These are phyloP conservation scores for Pipistrellus pipistrellus DNA, from an alignment of 2,797 vertebrate species.

Conservation along the genomic window DNA sequence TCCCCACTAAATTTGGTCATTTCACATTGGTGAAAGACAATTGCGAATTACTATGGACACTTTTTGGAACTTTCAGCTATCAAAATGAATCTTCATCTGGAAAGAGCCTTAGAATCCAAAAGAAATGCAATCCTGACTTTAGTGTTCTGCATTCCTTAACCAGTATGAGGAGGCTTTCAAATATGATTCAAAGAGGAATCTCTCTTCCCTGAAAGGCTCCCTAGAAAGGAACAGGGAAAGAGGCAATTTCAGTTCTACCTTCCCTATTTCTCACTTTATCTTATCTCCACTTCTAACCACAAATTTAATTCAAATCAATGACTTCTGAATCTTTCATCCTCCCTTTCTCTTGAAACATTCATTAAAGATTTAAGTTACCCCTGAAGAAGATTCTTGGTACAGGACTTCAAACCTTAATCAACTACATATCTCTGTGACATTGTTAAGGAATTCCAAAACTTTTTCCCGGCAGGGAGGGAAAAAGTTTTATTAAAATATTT, in stretches of 20 bases:
- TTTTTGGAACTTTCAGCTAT: conserved; percentile 2
- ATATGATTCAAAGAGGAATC: neutral
- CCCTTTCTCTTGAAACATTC: neutral
- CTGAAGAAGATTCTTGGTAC: neutral
- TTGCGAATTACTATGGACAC: neutral
- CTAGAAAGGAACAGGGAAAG: neutral
- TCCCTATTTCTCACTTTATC: neutral
- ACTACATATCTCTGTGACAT: neutral
- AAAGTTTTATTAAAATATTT: neutral
- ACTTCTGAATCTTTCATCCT: neutral
- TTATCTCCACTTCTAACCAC: neutral
- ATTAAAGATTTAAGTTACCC: neutral
- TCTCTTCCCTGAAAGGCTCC: neutral
- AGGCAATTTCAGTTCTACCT: neutral
- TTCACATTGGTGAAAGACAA: neutral
- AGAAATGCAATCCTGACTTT: neutral
- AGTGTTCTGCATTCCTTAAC: neutral
- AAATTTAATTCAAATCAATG: neutral
- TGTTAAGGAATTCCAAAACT: neutral
- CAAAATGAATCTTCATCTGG: neutral
- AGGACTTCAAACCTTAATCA: neutral
- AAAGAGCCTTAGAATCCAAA: neutral
- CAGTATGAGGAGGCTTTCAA: neutral
- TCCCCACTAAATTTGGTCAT: neutral
- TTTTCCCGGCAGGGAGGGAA: neutral